Conservation (phyloP, 2,113 vertebrate genomes). For the Oreotrochilus melanogaster region DNA sequence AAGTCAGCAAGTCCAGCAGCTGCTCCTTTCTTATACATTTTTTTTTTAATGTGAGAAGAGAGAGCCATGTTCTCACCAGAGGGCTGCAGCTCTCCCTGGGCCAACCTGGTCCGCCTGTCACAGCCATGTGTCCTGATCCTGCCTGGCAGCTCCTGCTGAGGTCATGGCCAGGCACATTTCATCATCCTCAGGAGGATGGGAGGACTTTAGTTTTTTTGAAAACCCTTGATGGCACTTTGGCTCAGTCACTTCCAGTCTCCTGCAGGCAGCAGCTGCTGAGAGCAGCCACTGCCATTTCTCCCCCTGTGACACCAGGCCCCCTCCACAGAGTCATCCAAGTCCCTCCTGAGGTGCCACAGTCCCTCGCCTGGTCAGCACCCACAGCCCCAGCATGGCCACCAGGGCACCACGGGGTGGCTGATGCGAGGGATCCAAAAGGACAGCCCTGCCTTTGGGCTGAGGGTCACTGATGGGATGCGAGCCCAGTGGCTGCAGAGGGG, state of each 20-base stretch:
- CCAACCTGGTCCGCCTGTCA: not conserved
- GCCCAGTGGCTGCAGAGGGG: no score
- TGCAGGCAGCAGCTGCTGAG: not conserved
- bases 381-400: no score
- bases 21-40: not conserved
- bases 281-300: no score
- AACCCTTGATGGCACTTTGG: not conserved
- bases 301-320: no score
- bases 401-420: no score
- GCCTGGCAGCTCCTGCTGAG: not conserved
- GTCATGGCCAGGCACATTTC: fast-evolving
- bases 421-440: no score
- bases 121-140: fast-evolving
- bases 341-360: no score
- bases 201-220: not conserved
- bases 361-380: no score
- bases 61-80: fast-evolving
- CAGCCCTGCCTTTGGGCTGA: no score
- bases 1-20: not conserved
- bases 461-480: no score
- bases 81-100: not conserved
- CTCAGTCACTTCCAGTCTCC: not conserved
- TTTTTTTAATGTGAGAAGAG: not conserved
- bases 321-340: no score
- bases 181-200: not conserved